A percentile compares a stretch with the other conserved stretches of the same genome.
Conservation (phyloP, 2,113 vertebrate species). For the Gymnarchus niloticus region DNA sequence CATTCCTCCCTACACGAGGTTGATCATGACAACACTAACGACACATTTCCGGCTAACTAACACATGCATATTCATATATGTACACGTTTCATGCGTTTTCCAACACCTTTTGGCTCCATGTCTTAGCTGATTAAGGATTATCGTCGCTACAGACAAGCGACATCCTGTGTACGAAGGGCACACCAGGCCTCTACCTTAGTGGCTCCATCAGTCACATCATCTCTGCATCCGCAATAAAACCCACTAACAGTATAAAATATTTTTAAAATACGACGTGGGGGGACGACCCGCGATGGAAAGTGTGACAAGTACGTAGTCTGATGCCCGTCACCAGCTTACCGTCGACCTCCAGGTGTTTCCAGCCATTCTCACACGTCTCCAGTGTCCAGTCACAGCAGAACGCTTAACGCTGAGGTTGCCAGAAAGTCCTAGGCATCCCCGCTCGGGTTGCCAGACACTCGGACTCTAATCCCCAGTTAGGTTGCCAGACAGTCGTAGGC, state of each 20-base stretch:
- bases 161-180: not conserved
- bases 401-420: not conserved
- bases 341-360: conserved; percentile 64
- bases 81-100: not conserved
- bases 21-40: not conserved
- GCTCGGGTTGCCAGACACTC: no score
- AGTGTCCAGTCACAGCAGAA: not conserved
- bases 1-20: not conserved
- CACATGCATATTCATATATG: not conserved
- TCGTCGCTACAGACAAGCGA: not conserved
- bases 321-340: conserved; percentile 46
- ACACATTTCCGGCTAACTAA: not conserved
- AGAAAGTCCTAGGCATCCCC: no score
- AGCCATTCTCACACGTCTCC: conserved; percentile 51
- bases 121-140: not conserved
- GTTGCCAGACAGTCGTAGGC: no score
- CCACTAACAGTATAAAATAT: no score
- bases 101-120: not conserved
- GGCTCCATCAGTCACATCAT: no score
- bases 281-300: no score
- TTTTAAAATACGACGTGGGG: no score
- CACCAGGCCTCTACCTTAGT: not conserved
- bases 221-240: not conserved
- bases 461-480: no score
- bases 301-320: not conserved